Evolutionary conservation across 37 sponge, comb jelly and placozoan genomes (phyloP), one percentile per base, ranked within the genome.

Genomic region (Aphrocallistes beatrix): DNA sequence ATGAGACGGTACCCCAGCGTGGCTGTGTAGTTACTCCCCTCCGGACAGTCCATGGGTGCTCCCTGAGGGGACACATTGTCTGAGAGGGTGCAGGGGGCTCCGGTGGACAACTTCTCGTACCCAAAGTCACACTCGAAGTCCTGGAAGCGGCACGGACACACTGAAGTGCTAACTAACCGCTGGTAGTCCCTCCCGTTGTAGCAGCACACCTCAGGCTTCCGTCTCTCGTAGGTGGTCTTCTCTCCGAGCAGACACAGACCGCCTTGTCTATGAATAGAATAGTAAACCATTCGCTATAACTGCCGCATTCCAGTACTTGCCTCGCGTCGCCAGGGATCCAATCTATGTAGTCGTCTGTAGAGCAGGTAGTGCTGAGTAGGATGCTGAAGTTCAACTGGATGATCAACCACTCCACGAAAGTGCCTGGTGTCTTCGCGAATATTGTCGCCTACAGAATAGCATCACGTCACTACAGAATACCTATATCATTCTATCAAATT

Each of bases 91-190:
- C 93, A 92, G 34, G 90, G 88, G 45, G 86, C 42, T 82, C 88
- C 84, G 38, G 90, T 37, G 50, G 37, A 51, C 51, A 81, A 23
- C 50, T 87, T 85, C 86, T 91, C 90, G 89, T 90, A 93, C 1
- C 92, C 92, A 87, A 85, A 87, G 37, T 84, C 93, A 90, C 96
- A 96, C 36, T 93, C 94, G 90, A 87, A 96, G 88, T 96, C 96
- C 21, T 94, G 91, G 23, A 37, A 38, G 9, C 21, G 87, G 47
- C 96, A 96, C 1, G 37, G 37, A 85, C 96, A 96, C n/a, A 36
- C n/a, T 19, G 81, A 36, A 60, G 60, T 50, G 38, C 1, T 82
- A 9, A 85, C 42, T 8, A 38, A 38, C 16, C 92, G 42, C 9
- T 36, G 69, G 81, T 92, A 96, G 42, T 85, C 84, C 23, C 42